A percentile compares a stretch with the other conserved stretches of the same genome.
phyloP scores from a whole-genome alignment of 2,113 vertebrate genomes.

The Neodontobutis hainanensis region DNA sequence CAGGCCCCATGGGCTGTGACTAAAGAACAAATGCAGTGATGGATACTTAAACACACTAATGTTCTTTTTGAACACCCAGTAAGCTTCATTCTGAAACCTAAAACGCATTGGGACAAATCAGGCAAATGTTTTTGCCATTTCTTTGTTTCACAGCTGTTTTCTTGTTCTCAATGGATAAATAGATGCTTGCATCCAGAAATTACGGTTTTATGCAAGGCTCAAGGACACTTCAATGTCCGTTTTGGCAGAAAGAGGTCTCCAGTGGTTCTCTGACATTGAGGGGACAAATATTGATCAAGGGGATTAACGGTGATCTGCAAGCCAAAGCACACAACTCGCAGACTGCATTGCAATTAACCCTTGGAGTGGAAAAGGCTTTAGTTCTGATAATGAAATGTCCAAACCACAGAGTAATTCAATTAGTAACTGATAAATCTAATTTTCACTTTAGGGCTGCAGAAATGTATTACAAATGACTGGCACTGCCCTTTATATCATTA shows the following conservation, averaged over 20 bases:
- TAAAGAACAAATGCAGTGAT: slow-evolving; percentile 29
- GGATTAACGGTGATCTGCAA: slow-evolving; percentile 57
- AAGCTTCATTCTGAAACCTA: neutral
- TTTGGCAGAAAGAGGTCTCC: slow-evolving; percentile 41
- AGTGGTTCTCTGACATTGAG: slow-evolving; percentile 54
- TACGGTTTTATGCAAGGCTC: slow-evolving; percentile 39
- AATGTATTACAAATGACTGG: neutral
- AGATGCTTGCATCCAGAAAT: slow-evolving; percentile 25
- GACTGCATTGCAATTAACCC: slow-evolving; percentile 31
- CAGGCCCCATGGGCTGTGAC: slow-evolving; percentile 29
- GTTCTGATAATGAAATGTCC: slow-evolving; percentile 8
- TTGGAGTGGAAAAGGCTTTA: slow-evolving; percentile 7
- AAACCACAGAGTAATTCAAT: slow-evolving; percentile 1
- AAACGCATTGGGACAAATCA: slow-evolving; percentile 4
- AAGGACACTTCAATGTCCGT: slow-evolving; percentile 69
- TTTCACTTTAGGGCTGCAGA: neutral
- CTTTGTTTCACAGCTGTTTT: slow-evolving; percentile 3
- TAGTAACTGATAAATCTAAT: neutral
- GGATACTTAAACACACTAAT: slow-evolving; percentile 39
- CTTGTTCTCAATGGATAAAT: slow-evolving; percentile 35
- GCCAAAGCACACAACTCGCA: slow-evolving; percentile 46
- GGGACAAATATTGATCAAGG: slow-evolving; percentile 64
- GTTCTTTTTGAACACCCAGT: slow-evolving; percentile 29
- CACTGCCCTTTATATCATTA: neutral
- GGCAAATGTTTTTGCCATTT: neutral